A percentile compares a stretch with the other conserved stretches of the same genome.
Evolutionary conservation across 1,140 invertebrate species (phyloP).

Genomic region (Oscheius sp.): DNA sequence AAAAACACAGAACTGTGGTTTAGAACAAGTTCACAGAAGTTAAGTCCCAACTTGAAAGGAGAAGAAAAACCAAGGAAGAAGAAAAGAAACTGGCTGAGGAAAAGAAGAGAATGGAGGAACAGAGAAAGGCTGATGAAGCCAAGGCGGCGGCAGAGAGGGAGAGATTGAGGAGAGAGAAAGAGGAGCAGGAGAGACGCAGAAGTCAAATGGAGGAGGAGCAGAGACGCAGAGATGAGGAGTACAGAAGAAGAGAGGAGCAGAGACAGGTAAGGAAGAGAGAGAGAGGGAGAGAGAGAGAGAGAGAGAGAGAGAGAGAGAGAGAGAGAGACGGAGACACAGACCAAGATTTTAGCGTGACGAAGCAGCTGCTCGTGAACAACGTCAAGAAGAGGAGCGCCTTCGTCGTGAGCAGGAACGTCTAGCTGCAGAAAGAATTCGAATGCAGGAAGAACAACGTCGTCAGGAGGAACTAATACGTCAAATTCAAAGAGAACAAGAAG

Average conservation of each 20-base stretch:
- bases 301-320: slow-evolving; percentile 1
- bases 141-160: background rate
- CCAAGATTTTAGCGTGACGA: background rate
- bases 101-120: background rate
- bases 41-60: background rate
- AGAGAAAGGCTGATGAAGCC: background rate
- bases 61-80: background rate
- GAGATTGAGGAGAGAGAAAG: background rate
- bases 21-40: background rate
- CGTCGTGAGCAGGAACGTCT: no score
- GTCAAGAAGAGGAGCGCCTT: no score
- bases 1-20: no score
- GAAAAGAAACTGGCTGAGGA: background rate
- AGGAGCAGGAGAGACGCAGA: background rate
- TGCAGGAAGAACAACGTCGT: no score
- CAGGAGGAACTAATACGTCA: no score
- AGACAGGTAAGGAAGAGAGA: background rate
- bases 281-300: background rate
- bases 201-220: background rate
- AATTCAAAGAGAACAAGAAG: no score
- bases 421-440: no score
- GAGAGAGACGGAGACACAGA: background rate
- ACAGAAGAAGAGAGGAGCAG: background rate
- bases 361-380: no score
- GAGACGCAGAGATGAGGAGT: background rate